Base-by-base conservation (phyloP, 2,888 invertebrate species). In the Tridacna gigas region DNA sequence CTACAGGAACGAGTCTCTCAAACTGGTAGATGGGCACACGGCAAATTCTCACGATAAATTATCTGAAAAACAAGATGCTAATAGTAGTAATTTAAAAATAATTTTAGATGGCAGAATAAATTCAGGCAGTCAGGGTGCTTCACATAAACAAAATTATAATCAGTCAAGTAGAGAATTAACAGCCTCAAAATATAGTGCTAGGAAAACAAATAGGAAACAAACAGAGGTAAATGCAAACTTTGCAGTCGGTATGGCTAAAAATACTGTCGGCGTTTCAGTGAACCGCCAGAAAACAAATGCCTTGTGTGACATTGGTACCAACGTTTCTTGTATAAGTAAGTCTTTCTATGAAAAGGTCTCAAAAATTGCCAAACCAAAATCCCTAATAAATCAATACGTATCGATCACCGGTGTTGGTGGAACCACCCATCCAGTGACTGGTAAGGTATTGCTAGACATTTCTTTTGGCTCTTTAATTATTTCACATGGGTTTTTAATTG, bases 161-260 rank as follows among this genome's bases (percentile, higher is more conserved):
- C n/a, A n/a, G n/a, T n/a, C n/a, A n/a, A n/a, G n/a, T n/a, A n/a
- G n/a, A n/a, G n/a, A n/a, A n/a, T n/a, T n/a, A n/a, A n/a, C n/a
- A n/a, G n/a, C n/a, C n/a, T n/a, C n/a, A n/a, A n/a, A n/a, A n/a
- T n/a, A n/a, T n/a, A n/a, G n/a, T n/a, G n/a, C n/a, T n/a, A n/a
- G n/a, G n/a, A n/a, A n/a, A n/a, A n/a, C n/a, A n/a, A n/a, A n/a
- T n/a, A n/a, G n/a, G n/a, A n/a, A n/a, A n/a, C n/a, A n/a, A n/a
- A n/a, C n/a, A n/a, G n/a, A n/a, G n/a, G 51, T 51, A 13, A 51
- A 51, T 51, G 78, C 82, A 18, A 82, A 82, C 37, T 82, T 79
- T 75, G 79, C 83, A 7, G 60, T 77, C 0, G 12, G 25, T n/a
- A 74, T 83, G 83, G 65, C 65, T 20, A 83, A 74, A 51, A 83